phyloP scores from a whole-genome alignment of 2,888 invertebrate genomes.

The Epistrophe eligans region DNA sequence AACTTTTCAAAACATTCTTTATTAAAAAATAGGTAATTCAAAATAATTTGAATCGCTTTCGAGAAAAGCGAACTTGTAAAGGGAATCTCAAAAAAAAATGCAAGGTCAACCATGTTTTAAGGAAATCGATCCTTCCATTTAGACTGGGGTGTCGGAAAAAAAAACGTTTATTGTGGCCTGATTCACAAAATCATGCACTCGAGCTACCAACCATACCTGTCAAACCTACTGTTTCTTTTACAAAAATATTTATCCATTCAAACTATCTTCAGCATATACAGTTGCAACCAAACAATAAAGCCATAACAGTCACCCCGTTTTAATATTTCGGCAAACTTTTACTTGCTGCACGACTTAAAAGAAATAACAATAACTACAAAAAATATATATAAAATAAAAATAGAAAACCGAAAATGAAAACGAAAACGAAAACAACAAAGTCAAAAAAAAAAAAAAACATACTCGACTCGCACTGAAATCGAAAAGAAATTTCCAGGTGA shows the following conservation, averaged over 20 bases:
- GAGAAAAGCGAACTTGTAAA: too few relatives aligned
- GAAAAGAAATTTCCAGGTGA: slow-evolving; percentile 76
- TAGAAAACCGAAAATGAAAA: slow-evolving; percentile 67
- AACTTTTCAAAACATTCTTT: too few relatives aligned
- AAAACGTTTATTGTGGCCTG: too few relatives aligned
- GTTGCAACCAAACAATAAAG: slow-evolving; percentile 18
- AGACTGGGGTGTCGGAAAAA: too few relatives aligned
- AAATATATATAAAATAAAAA: slow-evolving; percentile 40
- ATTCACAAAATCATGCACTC: too few relatives aligned
- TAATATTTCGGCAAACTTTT: slow-evolving; percentile 69
- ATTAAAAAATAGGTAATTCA: too few relatives aligned
- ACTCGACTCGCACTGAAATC: slow-evolving; percentile 45
- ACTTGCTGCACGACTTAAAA: slow-evolving; percentile 65
- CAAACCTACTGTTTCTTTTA: neutral
- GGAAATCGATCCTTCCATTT: too few relatives aligned
- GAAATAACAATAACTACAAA: slow-evolving; percentile 30
- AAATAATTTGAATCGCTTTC: too few relatives aligned
- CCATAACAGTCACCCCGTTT: slow-evolving; percentile 28
- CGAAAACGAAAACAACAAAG: slow-evolving; percentile 62
- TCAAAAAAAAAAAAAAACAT: slow-evolving; percentile 3
- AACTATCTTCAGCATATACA: neutral
- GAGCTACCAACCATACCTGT: neutral
- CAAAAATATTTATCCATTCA: slow-evolving; percentile 2
- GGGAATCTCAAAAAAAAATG: too few relatives aligned
- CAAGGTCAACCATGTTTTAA: too few relatives aligned